phyloP scores from a whole-genome alignment of 2,888 invertebrate genomes.

The Drosophila falleni region DNA sequence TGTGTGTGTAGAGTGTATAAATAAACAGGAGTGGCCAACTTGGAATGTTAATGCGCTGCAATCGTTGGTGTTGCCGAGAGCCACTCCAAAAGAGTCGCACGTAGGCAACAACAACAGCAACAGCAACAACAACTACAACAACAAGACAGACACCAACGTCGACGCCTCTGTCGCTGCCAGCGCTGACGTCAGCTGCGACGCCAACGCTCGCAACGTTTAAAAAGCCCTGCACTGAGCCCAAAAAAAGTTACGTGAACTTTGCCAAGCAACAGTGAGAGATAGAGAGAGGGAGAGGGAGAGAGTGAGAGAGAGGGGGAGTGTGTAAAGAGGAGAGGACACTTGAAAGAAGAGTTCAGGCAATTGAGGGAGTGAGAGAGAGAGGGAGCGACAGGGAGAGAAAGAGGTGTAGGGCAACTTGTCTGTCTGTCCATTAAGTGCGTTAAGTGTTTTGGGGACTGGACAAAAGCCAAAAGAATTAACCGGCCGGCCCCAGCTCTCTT shows the following conservation, averaged over 20 bases:
- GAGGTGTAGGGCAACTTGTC: slow-evolving; percentile 1
- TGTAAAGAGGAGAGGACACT: not conserved
- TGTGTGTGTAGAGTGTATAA: slow-evolving; percentile 46
- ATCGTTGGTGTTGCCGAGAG: slow-evolving; percentile 67
- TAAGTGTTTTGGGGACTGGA: slow-evolving; percentile 48
- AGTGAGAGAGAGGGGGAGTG: not conserved
- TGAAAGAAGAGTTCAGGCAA: not conserved
- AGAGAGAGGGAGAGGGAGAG: not conserved
- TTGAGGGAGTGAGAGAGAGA: no score
- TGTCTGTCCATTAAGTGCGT: slow-evolving; percentile 41
- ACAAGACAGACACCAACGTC: slow-evolving; percentile 2
- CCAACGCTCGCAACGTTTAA: slow-evolving; percentile 13
- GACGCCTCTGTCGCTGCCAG: slow-evolving; percentile 3
- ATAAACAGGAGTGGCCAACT: slow-evolving; percentile 80
- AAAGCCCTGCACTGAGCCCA: slow-evolving; percentile 32
- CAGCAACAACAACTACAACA: slow-evolving; percentile 25
- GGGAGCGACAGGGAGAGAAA: no score
- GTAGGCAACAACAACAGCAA: slow-evolving; percentile 51
- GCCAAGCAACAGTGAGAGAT: not conserved
- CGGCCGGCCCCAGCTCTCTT: not conserved
- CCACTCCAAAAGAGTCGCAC: slow-evolving; percentile 65
- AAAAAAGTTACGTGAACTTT: slow-evolving; percentile 72
- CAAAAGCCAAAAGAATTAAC: slow-evolving; percentile 70
- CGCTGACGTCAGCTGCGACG: slow-evolving; percentile 8
- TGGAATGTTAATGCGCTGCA: slow-evolving; percentile 81